phyloP scores from a whole-genome alignment of 2,797 vertebrate species.

The Oophaga sylvatica region DNA sequence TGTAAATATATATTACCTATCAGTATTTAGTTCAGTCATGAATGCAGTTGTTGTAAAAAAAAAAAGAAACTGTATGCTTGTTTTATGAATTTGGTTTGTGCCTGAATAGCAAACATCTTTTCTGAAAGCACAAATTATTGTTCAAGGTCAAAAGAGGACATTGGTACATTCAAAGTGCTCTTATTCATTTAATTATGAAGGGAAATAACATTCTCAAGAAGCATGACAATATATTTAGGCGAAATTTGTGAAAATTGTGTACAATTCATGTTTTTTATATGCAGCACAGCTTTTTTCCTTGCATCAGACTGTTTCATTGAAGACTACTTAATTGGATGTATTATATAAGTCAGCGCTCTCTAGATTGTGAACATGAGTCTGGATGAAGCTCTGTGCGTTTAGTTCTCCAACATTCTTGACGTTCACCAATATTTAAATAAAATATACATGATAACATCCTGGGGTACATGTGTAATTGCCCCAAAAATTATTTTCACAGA shows the following conservation, averaged over 20 bases:
- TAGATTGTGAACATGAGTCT: neutral
- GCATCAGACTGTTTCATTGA: neutral
- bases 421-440: neutral
- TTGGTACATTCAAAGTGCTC: constrained; percentile 17
- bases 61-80: neutral
- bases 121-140: neutral
- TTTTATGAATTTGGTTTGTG: neutral
- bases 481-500: too few species aligned
- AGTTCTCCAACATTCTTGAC: neutral
- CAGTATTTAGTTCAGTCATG: neutral
- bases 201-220: neutral
- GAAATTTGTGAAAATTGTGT: neutral
- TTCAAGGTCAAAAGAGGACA: neutral
- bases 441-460: neutral
- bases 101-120: constrained; percentile 17
- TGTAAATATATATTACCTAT: neutral
- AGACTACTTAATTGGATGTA: neutral
- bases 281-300: neutral
- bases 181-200: neutral
- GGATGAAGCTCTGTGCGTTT: neutral
- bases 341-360: neutral
- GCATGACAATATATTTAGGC: neutral
- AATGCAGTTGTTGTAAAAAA: neutral
- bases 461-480: too few species aligned
- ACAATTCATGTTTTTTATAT: neutral